Percentiles rank a stretch among this genome's conserved stretches.
Conservation (phyloP, 2,797 vertebrate species). For the Pipistrellus nathusii region DNA sequence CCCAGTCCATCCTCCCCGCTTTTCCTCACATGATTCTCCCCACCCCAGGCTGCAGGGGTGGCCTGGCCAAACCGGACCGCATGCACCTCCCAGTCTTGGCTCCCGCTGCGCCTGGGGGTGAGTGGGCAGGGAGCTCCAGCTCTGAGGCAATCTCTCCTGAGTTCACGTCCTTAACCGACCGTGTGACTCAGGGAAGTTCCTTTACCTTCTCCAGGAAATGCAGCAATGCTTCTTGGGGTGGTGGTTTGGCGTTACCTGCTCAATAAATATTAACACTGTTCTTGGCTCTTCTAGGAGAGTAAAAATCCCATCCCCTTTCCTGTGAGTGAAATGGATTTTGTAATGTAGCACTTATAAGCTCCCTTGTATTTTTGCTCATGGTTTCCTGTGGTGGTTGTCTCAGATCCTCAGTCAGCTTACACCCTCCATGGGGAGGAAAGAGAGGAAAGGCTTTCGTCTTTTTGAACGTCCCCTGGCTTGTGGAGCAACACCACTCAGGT, state of each 20-base stretch:
- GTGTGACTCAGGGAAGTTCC: not conserved
- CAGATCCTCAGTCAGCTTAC: not conserved
- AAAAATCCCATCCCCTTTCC: not conserved
- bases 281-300: not conserved
- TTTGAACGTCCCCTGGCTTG: not conserved
- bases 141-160: not conserved
- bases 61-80: not conserved
- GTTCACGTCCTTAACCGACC: not conserved
- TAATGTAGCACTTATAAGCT: not conserved
- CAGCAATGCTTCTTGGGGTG: not conserved
- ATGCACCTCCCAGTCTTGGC: rapidly evolving
- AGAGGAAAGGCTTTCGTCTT: not conserved
- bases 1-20: not conserved
- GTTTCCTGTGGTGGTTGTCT: not conserved
- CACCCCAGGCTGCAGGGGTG: rapidly evolving
- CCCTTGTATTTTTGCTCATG: not conserved
- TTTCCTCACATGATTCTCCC: not conserved
- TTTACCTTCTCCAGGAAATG: not conserved
- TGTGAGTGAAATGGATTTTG: not conserved
- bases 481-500: not conserved
- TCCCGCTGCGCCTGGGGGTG: not conserved
- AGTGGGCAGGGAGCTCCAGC: not conserved
- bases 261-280: not conserved
- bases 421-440: not conserved
- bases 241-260: not conserved